Percentiles rank a stretch among this genome's conserved stretches.
Evolutionary conservation across 2,797 vertebrate genomes (phyloP).

Genomic region (Choloepus didactylus): DNA sequence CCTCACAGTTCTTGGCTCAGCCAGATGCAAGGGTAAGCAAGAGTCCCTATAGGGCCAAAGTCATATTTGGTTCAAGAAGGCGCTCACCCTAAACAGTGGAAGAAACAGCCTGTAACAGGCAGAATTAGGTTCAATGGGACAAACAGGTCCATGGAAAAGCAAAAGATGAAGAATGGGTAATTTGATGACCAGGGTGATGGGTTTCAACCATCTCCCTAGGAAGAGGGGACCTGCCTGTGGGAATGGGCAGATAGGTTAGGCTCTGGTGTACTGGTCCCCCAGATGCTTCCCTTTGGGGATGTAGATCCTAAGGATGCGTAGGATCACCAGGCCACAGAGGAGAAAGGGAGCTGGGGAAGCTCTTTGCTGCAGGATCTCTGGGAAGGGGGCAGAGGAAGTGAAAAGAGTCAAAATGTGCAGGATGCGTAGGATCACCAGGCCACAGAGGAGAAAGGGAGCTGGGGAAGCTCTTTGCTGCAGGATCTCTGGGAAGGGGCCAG

Average conservation of each 20-base stretch:
- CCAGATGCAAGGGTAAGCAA: background rate
- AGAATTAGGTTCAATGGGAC: background rate
- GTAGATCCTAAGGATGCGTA: background rate
- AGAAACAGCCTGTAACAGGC: background rate
- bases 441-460: background rate
- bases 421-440: background rate
- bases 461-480: background rate
- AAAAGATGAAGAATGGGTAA: background rate
- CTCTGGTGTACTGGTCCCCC: background rate
- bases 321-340: background rate
- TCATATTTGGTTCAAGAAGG: background rate
- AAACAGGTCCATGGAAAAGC: background rate
- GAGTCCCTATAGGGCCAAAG: background rate
- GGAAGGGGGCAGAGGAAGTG: background rate
- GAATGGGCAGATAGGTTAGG: fast-evolving
- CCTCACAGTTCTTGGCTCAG: background rate
- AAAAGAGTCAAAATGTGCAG: background rate
- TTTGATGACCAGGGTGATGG: no score
- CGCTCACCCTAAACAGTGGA: background rate
- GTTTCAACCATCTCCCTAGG: background rate
- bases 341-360: background rate
- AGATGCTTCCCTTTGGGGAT: background rate
- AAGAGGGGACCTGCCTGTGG: background rate
- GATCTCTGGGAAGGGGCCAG: background rate
- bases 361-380: background rate